These are phyloP conservation scores for Drosophila neocordata DNA, from an alignment of 1,140 invertebrate species.

Conservation along the genomic window DNA sequence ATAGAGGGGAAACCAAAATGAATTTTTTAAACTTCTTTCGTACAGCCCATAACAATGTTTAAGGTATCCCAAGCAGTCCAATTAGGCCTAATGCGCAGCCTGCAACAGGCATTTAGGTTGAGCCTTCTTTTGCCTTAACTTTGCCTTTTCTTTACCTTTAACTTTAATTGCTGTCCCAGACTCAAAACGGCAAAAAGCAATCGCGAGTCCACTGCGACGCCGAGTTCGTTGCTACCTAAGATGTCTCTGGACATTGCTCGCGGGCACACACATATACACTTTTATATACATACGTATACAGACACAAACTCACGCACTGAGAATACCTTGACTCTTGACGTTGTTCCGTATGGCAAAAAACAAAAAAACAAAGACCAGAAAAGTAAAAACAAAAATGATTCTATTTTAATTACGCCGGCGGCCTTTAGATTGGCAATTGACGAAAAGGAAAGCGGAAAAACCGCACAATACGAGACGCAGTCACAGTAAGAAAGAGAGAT, in stretches of 20 bases:
- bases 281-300: no score
- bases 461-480: conserved; percentile 50
- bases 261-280: conserved; percentile 26
- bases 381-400: conserved; percentile 28
- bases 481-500: conserved; percentile 8
- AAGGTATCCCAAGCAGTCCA: conserved; percentile 39
- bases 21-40: neutral
- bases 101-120: conserved; percentile 8
- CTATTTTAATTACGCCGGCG: conserved; percentile 72
- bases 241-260: conserved; percentile 19
- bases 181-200: conserved; percentile 25
- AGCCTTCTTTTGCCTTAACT: conserved; percentile 13
- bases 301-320: neutral
- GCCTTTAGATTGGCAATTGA: conserved; percentile 76
- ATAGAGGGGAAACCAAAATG: neutral
- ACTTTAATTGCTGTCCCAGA: conserved; percentile 33
- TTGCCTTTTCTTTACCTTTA: conserved; percentile 15
- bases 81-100: conserved; percentile 58
- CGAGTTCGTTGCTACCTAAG: conserved; percentile 48
- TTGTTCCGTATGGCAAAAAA: conserved; percentile 66
- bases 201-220: conserved; percentile 15
- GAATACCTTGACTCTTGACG: conserved; percentile 59
- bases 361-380: neutral
- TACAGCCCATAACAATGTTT: conserved; percentile 18
- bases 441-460: conserved; percentile 66